Evolutionary conservation across 2,888 invertebrate species (phyloP).

Genomic region (Eretmocerus hayati): DNA sequence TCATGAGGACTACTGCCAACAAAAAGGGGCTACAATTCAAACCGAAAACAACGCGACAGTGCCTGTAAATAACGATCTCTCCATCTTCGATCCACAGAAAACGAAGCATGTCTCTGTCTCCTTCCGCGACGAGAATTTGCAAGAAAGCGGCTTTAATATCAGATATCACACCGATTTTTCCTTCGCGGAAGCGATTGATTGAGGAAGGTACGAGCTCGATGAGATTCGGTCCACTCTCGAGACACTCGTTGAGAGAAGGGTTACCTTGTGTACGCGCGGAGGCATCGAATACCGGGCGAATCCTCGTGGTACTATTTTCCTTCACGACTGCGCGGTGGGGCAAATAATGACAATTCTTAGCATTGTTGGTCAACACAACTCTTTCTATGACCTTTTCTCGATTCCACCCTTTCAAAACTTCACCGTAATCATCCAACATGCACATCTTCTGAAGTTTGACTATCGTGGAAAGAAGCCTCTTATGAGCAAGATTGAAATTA

Average conservation of each 20-base stretch:
- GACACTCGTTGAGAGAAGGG: slow-evolving; percentile 27
- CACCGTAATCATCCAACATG: background rate
- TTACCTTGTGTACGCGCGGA: slow-evolving; percentile 24
- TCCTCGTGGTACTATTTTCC: slow-evolving; percentile 19
- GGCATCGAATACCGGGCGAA: slow-evolving; percentile 29
- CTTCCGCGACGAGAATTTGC: slow-evolving; percentile 17
- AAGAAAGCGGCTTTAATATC: slow-evolving; percentile 24
- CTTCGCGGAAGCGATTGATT: slow-evolving; percentile 19
- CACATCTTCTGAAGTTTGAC: background rate
- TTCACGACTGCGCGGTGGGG: slow-evolving; percentile 23
- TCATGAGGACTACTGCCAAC: slow-evolving; percentile 25
- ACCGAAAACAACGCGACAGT: slow-evolving; percentile 27
- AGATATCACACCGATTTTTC: slow-evolving; percentile 19
- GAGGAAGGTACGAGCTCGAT: slow-evolving; percentile 22
- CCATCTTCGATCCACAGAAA: background rate
- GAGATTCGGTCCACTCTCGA: slow-evolving; percentile 24
- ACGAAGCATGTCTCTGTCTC: slow-evolving; percentile 21
- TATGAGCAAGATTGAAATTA: background rate
- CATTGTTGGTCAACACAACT: background rate
- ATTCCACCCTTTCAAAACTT: background rate
- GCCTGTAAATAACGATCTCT: slow-evolving; percentile 14
- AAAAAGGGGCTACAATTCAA: slow-evolving; percentile 25
- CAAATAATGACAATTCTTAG: slow-evolving; percentile 5
- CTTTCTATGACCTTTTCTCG: background rate
- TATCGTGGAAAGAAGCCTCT: background rate